Base-by-base conservation (phyloP, 1,140 invertebrate species). In the Drosophila guanche region DNA sequence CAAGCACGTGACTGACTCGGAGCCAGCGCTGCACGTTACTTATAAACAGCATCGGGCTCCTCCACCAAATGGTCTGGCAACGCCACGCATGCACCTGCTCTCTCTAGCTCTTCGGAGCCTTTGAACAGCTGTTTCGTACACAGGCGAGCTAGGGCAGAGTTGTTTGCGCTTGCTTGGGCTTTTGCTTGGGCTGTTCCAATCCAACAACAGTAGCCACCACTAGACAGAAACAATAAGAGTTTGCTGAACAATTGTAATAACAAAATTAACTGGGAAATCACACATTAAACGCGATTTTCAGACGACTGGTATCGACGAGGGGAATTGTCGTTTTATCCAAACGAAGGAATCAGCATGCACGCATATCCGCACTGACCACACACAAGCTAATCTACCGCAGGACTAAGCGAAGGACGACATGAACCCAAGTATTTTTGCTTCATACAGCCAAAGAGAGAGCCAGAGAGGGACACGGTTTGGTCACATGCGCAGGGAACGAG, bases 1-100 rank as follows among this genome's bases (percentile, higher is more conserved):
- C 77, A 81, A 74, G 80, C 86, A 89, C 86, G 86, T 89, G 86
- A 89, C 86, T 89, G 86, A 89, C 55, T 85, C 42, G 69, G 56
- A 68, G 61, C 71, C 52, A 70, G 22, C 47, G 25, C 56, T 76
- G 79, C 76, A 84, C 69, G 79, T 62, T 79, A 69, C 79, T 88
- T 88, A 88, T 88, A 85, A 86, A 85, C 72, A 77, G 67, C 54
- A 47, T 46, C 42, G 37, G 40, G 37, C 33, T 48, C 46, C 33
- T 40, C 54, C 51, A 47, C 16, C 42, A 51, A 83, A 83, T 47
- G 22, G 52, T 86, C 83, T 88, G 83, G 83, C 83, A 88, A 88
- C 83, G 55, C 83, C 52, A n/a, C 14, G 27, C 65, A 65, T 74
- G 71, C 76, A 85, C 55, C 47, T 59, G n/a, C 65, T 14, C 60